phyloP scores from a whole-genome alignment of 2,888 invertebrate species.

The Andricus curvator region DNA sequence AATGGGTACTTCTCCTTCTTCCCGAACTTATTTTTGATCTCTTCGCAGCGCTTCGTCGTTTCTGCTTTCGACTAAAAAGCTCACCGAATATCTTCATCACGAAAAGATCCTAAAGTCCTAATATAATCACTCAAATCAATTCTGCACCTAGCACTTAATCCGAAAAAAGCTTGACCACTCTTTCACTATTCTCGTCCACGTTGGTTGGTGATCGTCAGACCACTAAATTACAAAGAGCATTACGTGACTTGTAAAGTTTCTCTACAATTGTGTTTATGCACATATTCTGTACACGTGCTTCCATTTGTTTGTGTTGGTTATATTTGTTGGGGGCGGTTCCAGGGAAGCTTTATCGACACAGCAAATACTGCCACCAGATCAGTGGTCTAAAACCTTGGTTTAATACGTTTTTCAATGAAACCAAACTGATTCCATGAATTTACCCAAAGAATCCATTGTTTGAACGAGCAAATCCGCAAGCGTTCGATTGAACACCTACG shows the following conservation, averaged over 20 bases:
- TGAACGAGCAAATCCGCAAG: too few species aligned
- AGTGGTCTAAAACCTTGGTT: constrained; percentile 53
- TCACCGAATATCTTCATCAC: constrained; percentile 64
- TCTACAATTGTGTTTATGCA: constrained; percentile 12
- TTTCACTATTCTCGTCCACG: constrained; percentile 49
- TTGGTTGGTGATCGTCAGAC: constrained; percentile 58
- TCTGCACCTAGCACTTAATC: constrained; percentile 6
- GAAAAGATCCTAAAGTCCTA: neutral
- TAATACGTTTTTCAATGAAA: constrained; percentile 51
- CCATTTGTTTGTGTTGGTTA: constrained; percentile 25
- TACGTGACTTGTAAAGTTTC: constrained; percentile 33
- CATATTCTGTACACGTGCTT: constrained; percentile 16
- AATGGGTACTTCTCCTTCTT: constrained; percentile 49
- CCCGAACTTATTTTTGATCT: constrained; percentile 45
- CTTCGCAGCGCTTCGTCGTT: constrained; percentile 49
- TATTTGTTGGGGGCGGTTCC: constrained; percentile 62
- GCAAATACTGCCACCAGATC: constrained; percentile 58
- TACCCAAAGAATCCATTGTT: too few species aligned
- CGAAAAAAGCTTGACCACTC: neutral
- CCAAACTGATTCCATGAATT: constrained; percentile 17
- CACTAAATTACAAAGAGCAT: constrained; percentile 55
- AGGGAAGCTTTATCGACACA: constrained; percentile 56
- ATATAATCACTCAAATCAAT: neutral
- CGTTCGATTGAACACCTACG: too few species aligned
- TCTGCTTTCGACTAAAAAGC: constrained; percentile 57